A percentile compares a stretch with the other conserved stretches of the same genome.
phyloP scores from a whole-genome alignment of 2,888 invertebrate species.

The Drosophila atripex region DNA sequence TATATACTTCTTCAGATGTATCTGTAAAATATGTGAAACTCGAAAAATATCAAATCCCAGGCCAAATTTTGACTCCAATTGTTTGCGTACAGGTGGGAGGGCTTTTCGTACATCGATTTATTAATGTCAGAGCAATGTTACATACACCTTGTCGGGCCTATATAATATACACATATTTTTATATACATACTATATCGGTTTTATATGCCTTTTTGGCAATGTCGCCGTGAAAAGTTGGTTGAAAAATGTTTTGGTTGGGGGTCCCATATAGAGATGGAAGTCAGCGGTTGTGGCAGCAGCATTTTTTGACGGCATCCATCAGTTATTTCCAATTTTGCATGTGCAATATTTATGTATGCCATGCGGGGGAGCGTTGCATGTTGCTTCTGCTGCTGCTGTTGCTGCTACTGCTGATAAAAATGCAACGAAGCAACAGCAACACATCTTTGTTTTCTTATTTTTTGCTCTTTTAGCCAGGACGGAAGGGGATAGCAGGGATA shows the following conservation, averaged over 20 bases:
- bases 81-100: conserved; percentile 4
- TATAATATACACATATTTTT: conserved; percentile 27
- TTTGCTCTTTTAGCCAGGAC: neutral
- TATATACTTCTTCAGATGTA: no score
- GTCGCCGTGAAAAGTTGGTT: conserved; percentile 33
- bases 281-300: conserved; percentile 48
- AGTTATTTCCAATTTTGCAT: conserved; percentile 75
- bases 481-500: neutral
- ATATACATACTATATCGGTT: conserved; percentile 6
- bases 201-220: conserved; percentile 36
- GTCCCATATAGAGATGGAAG: conserved; percentile 22
- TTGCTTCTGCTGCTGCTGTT: conserved; percentile 1
- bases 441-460: conserved; percentile 32
- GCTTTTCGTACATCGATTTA: conserved; percentile 74
- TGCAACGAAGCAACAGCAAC: conserved; percentile 34
- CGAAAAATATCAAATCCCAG: neutral
- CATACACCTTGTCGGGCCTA: conserved; percentile 53
- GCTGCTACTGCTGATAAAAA: conserved; percentile 47
- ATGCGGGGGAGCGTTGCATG: conserved; percentile 20
- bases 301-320: conserved; percentile 76
- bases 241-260: neutral
- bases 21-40: no score
- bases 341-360: conserved; percentile 71
- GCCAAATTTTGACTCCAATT: neutral
- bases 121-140: conserved; percentile 71